These are phyloP conservation scores for Stigmatopora argus DNA, from an alignment of 2,113 vertebrate genomes.

Conservation along the genomic window DNA sequence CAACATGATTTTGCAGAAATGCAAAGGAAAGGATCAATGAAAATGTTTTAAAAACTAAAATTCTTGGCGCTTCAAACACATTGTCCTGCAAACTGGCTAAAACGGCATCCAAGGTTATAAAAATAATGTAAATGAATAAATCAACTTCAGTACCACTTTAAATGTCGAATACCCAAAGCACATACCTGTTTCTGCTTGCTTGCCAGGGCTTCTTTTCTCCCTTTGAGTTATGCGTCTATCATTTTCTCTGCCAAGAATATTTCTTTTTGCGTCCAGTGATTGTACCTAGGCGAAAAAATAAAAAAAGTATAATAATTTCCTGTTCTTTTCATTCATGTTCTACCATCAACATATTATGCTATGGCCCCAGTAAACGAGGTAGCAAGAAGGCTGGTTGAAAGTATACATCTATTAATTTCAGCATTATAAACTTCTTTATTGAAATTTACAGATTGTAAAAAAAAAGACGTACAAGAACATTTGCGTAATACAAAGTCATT, in stretches of 20 bases:
- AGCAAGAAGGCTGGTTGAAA: not conserved
- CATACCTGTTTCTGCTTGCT: conserved; percentile 58
- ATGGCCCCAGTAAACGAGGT: not conserved
- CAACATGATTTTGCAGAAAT: too few relatives aligned
- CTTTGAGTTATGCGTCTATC: conserved; percentile 58
- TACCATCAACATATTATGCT: not conserved
- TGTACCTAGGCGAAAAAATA: conserved; percentile 50
- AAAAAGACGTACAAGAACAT: conserved; percentile 50
- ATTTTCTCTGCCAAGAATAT: conserved; percentile 48
- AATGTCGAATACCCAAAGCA: not conserved
- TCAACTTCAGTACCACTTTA: not conserved
- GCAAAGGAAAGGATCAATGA: too few relatives aligned
- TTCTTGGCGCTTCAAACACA: too few relatives aligned
- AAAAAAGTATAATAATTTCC: not conserved
- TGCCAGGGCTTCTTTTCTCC: conserved; percentile 62
- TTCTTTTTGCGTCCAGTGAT: conserved; percentile 40
- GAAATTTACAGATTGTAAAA: conserved; percentile 51
- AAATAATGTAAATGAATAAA: not conserved
- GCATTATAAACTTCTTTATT: not conserved
- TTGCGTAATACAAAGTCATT: conserved; percentile 56
- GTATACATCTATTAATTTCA: not conserved
- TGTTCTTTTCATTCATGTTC: not conserved
- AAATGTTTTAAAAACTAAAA: too few relatives aligned
- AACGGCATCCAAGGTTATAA: too few relatives aligned
- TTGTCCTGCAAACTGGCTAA: too few relatives aligned